These are phyloP conservation scores for Pseudolycoriella hygida DNA, from an alignment of 2,888 invertebrate species.

Conservation along the genomic window DNA sequence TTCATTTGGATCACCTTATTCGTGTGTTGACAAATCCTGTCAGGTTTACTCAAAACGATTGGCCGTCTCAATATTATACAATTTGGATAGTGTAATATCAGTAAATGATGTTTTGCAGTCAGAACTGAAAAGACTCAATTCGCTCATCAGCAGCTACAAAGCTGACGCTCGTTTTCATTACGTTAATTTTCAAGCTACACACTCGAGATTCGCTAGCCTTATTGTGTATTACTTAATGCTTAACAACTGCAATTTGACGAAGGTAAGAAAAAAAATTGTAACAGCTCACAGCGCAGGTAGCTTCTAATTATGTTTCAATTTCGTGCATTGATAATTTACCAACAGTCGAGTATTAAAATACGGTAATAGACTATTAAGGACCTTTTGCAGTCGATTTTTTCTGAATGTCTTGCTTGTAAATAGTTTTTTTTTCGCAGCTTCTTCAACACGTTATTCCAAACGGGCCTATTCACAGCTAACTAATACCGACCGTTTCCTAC, in stretches of 20 bases:
- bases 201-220: constrained; percentile 44
- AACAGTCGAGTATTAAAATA: no score
- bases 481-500: no score
- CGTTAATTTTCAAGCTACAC: constrained; percentile 45
- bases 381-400: no score
- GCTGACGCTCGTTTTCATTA: constrained; percentile 44
- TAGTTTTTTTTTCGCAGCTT: no score
- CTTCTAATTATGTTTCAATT: no score
- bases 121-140: constrained; percentile 49
- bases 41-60: constrained; percentile 54
- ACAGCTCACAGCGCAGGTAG: no score
- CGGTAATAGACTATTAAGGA: no score
- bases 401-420: no score
- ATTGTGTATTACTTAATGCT: constrained; percentile 38
- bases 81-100: constrained; percentile 35
- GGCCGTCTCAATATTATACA: constrained; percentile 40
- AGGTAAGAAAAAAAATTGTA: not conserved
- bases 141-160: constrained; percentile 48
- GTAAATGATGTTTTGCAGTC: constrained; percentile 41
- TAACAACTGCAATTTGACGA: not conserved
- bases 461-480: no score
- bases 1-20: constrained; percentile 23
- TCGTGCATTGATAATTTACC: no score
- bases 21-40: constrained; percentile 40
- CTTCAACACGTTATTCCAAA: no score